Percentiles rank a stretch among this genome's conserved stretches.
phyloP scores from a whole-genome alignment of 2,888 invertebrate species.

The Rhorus exstirpatorius region DNA sequence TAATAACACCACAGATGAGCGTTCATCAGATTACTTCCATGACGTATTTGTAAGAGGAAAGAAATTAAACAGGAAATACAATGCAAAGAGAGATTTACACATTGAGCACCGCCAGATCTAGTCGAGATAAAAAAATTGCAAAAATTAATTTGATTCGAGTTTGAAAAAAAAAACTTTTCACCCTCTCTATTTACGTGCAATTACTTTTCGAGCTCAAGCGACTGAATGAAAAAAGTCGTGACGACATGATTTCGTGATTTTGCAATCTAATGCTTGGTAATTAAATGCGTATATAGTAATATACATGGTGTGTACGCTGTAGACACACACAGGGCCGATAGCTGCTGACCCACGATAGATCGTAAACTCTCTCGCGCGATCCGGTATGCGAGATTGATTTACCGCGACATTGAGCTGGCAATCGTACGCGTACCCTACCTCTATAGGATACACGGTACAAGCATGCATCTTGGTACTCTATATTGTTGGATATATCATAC shows the following conservation, averaged over 20 bases:
- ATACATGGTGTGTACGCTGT: conserved; percentile 4
- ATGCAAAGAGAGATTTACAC: neutral
- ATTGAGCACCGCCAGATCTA: neutral
- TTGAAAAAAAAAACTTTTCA: neutral
- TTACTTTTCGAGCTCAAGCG: neutral
- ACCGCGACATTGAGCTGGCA: conserved; percentile 64
- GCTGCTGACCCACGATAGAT: conserved; percentile 62
- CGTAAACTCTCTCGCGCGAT: conserved; percentile 51
- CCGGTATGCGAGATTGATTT: conserved; percentile 64
- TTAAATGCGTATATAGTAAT: conserved; percentile 21
- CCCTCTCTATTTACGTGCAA: neutral
- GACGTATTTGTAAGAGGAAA: conserved; percentile 1
- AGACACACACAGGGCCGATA: neutral
- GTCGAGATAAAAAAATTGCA: neutral
- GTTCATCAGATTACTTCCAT: neutral
- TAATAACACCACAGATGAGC: conserved; percentile 33
- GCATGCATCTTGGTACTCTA: conserved; percentile 22
- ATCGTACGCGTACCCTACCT: conserved; percentile 54
- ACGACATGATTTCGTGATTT: conserved; percentile 14
- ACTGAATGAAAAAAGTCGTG: neutral
- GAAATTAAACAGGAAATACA: conserved; percentile 11
- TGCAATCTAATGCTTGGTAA: conserved; percentile 13
- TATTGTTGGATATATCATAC: neutral
- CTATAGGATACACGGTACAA: conserved; percentile 2
- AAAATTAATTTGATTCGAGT: neutral